Percentiles rank a stretch among this genome's conserved stretches.
phyloP scores from a whole-genome alignment of 2,888 invertebrate species.

The Pyrochroa serraticornis region DNA sequence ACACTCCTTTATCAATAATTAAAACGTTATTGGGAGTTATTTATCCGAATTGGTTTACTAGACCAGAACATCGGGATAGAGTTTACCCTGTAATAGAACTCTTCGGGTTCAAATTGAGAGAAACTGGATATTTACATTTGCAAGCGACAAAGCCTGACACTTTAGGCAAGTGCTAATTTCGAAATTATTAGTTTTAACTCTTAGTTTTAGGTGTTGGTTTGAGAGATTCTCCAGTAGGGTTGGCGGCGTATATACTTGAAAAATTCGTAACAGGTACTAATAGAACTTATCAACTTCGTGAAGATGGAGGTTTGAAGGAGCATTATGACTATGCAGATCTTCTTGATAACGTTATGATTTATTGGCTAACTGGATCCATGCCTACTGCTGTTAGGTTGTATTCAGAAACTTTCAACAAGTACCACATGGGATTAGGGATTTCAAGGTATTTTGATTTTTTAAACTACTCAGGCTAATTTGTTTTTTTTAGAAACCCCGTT shows the following conservation, averaged over 20 bases:
- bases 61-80: constrained; percentile 57
- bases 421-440: constrained; percentile 26
- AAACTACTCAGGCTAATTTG: constrained; percentile 6
- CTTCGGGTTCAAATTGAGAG: constrained; percentile 55
- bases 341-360: constrained; percentile 81
- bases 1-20: constrained; percentile 51
- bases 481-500: constrained; percentile 66
- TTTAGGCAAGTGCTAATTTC: constrained; percentile 63
- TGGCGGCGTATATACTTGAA: constrained; percentile 90
- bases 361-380: constrained; percentile 76
- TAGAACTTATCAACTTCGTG: constrained; percentile 54
- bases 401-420: constrained; percentile 62
- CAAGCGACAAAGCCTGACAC: constrained; percentile 92
- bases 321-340: constrained; percentile 73
- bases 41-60: constrained; percentile 61
- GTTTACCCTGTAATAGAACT: constrained; percentile 62
- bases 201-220: constrained; percentile 66
- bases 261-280: constrained; percentile 83
- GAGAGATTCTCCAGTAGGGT: constrained; percentile 79
- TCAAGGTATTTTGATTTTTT: constrained; percentile 7
- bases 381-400: constrained; percentile 79
- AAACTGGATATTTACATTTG: constrained; percentile 73
- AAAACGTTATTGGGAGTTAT: constrained; percentile 57
- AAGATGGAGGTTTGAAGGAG: constrained; percentile 71
- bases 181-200: neutral